Evolutionary conservation across 2,797 vertebrate species (phyloP), one percentile per base, ranked within the genome.

Genomic region (Sebastes wilsoni): DNA sequence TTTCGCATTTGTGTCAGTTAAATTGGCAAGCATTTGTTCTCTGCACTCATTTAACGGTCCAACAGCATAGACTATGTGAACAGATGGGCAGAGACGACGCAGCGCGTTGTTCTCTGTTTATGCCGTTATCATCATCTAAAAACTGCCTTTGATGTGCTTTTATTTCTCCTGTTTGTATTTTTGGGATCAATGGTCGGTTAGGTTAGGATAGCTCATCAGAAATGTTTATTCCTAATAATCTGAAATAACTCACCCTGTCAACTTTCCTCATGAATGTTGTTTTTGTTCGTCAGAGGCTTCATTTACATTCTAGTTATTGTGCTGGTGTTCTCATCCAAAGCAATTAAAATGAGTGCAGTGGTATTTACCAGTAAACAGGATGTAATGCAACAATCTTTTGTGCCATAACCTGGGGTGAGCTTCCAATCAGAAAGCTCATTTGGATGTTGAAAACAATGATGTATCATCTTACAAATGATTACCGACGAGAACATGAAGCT

Each of bases 351-450:
- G 66, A 87, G 89, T 30, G 79, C 77, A 56, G 30, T 62, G 82
- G 38, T 70, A 81, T 84, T 86, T 67, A 85, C 75, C 42, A 55
- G 72, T 66, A 74, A 84, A 90, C 77, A 80, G 55, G 70, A 77
- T 54, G 64, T 79, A 78, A 88, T 82, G 73, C 75, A 59, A 72
- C 83, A 83, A 67, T 76, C 75, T 65, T 76, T 84, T 75, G 80
- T 82, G 59, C 49, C 68, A 42, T 59, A 76, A 80, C 65, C 82
- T 80, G 59, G 36, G 75, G 66, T 42, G 62, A 70, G 71, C 30
- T 77, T 85, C 66, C 61, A 86, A 85, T 89, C 68, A 89, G 46
- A 80, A 83, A 86, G 32, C 81, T 80, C 59, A 80, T 91, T 87
- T 83, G 42, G 27, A 71, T 72, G 58, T 60, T 59, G 58, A 66